These are phyloP conservation scores for Acrobasis repandana DNA, from an alignment of 2,888 invertebrate genomes.

Conservation along the genomic window DNA sequence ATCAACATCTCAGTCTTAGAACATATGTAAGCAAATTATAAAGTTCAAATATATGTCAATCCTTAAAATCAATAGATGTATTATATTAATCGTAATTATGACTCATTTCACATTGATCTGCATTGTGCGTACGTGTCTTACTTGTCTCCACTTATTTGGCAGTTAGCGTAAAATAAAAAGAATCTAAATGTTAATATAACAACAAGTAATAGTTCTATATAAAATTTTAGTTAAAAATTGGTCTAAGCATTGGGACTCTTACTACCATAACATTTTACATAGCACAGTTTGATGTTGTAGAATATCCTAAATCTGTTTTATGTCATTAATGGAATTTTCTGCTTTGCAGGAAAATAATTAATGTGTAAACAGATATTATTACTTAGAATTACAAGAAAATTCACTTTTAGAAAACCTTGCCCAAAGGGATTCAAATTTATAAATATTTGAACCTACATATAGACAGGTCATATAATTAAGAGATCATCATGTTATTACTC, in stretches of 20 bases:
- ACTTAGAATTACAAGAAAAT: constrained; percentile 11
- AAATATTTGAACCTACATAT: constrained; percentile 4
- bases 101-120: too few species aligned
- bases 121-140: neutral
- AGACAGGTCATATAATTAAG: constrained; percentile 15
- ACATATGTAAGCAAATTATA: constrained; percentile 28
- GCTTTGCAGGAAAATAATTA: constrained; percentile 1
- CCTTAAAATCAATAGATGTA: constrained; percentile 3
- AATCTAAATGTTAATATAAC: neutral
- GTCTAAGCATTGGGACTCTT: neutral
- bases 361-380: neutral
- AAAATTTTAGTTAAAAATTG: neutral
- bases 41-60: constrained; percentile 41
- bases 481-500: constrained; percentile 10
- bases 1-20: constrained; percentile 34
- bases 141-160: neutral
- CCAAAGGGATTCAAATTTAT: constrained; percentile 5
- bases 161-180: neutral
- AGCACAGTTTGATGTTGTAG: constrained; percentile 11
- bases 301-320: neutral
- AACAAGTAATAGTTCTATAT: neutral
- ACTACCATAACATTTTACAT: neutral
- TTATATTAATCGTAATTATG: neutral
- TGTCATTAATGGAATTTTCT: neutral
- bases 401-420: constrained; percentile 18